These are phyloP conservation scores for Microcebus murinus DNA, from an alignment of 2,113 vertebrate genomes.

Conservation along the genomic window DNA sequence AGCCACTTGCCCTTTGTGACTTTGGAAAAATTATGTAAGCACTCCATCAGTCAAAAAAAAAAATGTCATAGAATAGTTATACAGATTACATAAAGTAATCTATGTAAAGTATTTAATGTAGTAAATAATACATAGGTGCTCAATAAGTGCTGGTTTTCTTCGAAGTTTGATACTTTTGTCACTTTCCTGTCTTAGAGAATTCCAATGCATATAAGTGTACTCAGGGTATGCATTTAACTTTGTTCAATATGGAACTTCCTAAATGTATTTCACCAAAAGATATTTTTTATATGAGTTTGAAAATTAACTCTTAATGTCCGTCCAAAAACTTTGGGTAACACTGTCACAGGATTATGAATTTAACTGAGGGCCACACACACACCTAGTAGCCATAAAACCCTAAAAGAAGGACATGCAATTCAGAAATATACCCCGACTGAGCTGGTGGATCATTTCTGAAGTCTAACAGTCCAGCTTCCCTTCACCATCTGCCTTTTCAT, in stretches of 20 bases:
- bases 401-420: neutral
- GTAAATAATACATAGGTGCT: neutral
- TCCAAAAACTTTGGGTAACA: neutral
- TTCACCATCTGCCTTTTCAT: constrained; percentile 9
- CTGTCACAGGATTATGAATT: neutral
- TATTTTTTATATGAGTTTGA: neutral
- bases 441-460: neutral
- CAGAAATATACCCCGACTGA: neutral
- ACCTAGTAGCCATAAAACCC: neutral
- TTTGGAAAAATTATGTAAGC: neutral
- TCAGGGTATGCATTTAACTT: neutral
- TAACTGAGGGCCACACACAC: neutral
- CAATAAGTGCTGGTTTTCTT: neutral
- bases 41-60: neutral
- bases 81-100: neutral
- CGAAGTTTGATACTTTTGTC: neutral
- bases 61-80: neutral
- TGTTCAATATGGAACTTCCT: neutral
- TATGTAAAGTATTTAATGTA: neutral
- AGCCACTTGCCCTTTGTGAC: neutral
- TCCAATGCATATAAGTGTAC: neutral
- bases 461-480: neutral
- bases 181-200: neutral
- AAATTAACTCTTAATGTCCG: neutral
- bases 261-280: neutral